Evolutionary conservation across 2,888 invertebrate genomes (phyloP), one percentile per base, ranked within the genome.

Genomic region (Priocnemis perturbator): DNA sequence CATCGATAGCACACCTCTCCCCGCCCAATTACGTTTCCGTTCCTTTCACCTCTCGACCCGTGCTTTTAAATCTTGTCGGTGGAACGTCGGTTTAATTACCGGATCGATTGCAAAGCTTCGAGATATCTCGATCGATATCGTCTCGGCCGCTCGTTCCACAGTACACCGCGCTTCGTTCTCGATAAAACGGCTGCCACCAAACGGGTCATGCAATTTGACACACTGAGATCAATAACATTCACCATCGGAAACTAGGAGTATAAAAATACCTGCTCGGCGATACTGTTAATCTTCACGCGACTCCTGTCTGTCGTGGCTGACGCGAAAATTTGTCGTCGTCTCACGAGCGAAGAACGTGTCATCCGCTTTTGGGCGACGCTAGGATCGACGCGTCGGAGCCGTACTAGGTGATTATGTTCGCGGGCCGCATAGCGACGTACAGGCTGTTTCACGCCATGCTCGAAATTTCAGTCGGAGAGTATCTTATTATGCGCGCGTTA

Each of bases 401-500:
- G 53, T 63, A 63, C 71, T 67, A 69, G 64, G 57, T 59, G 26
- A 70, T 73, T 71, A 75, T 75, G 61, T 59, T 17, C 21, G 45
- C 52, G 67, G 67, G 61, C 67, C 59, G 71, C 67, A 66, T 70
- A 79, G 70, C 71, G 60, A 75, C 69, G 75, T 71, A 75, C 69
- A 60, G 64, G 56, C 71, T 71, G 70, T 77, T 79, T 79, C 77
- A 76, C 71, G 70, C 64, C 58, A 60, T 61, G 62, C 69, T 58
- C 60, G 71, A 72, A 77, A 74, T 78, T 79, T 79, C 79, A 73
- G 66, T 7, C 7, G 37, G 11, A 37, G 55, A 53, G 70, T 66
- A 68, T 64, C 69, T 76, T 71, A 70, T 79, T 78, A 78, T 79
- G 68, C 67, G 61, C 52, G 73, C 58, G 66, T 77, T 73, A 73